Percentiles rank a stretch among this genome's conserved stretches.
phyloP scores from a whole-genome alignment of 1,140 invertebrate genomes.

The Neomicropteryx cornuta region DNA sequence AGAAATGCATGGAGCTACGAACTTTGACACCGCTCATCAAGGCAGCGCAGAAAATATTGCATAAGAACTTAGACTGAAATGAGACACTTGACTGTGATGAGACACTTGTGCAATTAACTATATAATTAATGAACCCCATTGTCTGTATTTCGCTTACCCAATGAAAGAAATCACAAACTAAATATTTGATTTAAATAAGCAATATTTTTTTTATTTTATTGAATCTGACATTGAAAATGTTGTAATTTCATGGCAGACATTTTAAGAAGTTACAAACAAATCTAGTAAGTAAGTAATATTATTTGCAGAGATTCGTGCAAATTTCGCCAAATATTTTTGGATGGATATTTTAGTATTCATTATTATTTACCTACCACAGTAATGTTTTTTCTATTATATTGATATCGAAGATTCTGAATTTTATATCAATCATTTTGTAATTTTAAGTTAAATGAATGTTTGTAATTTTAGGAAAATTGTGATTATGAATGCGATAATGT shows the following conservation, averaged over 20 bases:
- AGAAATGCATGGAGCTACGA: conserved; percentile 71
- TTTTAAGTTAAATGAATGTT: no score
- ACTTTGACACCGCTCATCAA: conserved; percentile 84
- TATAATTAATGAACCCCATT: background rate
- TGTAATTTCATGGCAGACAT: background rate
- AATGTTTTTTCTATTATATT: no score
- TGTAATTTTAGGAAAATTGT: no score
- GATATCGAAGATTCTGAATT: no score
- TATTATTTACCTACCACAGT: no score
- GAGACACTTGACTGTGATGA: background rate
- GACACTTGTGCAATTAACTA: background rate
- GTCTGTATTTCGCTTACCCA: background rate
- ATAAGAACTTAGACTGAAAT: conserved; percentile 42
- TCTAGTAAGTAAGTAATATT: no score
- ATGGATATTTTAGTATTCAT: no score
- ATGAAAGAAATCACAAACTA: background rate
- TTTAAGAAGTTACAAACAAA: no score
- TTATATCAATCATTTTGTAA: no score
- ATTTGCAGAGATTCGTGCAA: no score
- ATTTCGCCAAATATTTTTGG: no score
- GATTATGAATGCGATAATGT: no score
- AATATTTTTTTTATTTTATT: conserved; percentile 7
- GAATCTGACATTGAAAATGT: background rate
- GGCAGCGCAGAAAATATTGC: conserved; percentile 72
- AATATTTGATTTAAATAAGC: background rate